Base-by-base conservation (phyloP, 2,113 vertebrate species). In the Platichthys flesus region DNA sequence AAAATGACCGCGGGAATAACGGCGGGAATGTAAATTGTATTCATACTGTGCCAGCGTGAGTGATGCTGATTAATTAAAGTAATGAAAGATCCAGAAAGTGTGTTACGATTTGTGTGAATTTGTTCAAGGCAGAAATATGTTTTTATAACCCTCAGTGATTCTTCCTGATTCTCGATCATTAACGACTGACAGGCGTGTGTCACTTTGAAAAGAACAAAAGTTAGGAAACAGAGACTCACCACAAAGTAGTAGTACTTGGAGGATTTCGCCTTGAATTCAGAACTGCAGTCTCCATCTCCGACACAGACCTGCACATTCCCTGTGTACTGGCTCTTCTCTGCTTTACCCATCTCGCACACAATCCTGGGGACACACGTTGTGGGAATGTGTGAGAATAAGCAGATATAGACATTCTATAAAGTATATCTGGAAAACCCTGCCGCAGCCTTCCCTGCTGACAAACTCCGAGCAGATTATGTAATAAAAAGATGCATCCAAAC, bases 171-270 rank as follows among this genome's bases (percentile, higher is more conserved):
- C 31, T 2, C 1, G 6, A 31, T 31, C 75, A 85, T 91, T 85
- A 91, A 67, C 47, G 47, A 1, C 15, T 20, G 15, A 18, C 45
- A 47, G 45, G 15, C 45, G 1, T 47, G 45, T 2, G 9, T n/a
- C 20, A 21, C 2, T 24, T 18, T 72, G 60, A 35, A 40, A 64
- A 55, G 9, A 64, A 64, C 0, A 45, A 14, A 23, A 26, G 42
- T 5, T 9, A 23, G 2, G 52, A 78, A 61, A 57, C 0, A 49
- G 1, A 56, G 49, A 95, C 97, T 97, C 91, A 99, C 98, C 97
- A 98, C 97, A 88, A 99, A 99, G 83, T 97, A 99, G 85, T 99
- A 99, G 69, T 97, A 96, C 88, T 98, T 97, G 0, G 96, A 96
- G 28, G 97, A 97, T 55, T 94, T 96, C 80, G 97, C 98, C 95